A percentile compares a stretch with the other conserved stretches of the same genome.
Conservation (phyloP, 2,113 vertebrate genomes). For the Atherinomorus stipes region DNA sequence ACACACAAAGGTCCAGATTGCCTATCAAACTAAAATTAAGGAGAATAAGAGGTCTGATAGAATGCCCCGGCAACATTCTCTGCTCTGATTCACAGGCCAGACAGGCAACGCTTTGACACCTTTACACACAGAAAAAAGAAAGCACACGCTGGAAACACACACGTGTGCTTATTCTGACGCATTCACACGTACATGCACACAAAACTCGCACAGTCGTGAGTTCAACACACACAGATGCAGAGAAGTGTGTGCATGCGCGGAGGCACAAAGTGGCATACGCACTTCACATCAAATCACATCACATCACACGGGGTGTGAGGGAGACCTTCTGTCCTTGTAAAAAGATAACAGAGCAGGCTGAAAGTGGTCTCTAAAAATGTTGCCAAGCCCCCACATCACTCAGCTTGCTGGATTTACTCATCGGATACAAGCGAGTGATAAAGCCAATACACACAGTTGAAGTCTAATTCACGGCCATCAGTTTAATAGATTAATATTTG, state of each 20-base stretch:
- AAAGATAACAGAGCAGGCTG: constrained; percentile 53
- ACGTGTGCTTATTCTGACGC: not conserved
- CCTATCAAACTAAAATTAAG: constrained; percentile 75
- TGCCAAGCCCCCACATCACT: constrained; percentile 32
- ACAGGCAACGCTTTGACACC: constrained; percentile 72
- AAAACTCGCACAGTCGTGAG: not conserved
- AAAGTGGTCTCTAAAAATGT: constrained; percentile 63
- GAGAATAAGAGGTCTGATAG: constrained; percentile 72
- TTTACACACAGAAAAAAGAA: constrained; percentile 38
- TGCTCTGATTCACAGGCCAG: constrained; percentile 75
- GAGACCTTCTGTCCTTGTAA: constrained; percentile 76
- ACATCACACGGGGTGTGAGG: constrained; percentile 68
- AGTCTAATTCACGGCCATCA: constrained; percentile 15
- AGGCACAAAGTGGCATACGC: constrained; percentile 65
- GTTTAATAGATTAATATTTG: constrained; percentile 11
- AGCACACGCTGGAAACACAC: constrained; percentile 17
- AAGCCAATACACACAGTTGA: not conserved
- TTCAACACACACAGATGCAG: constrained; percentile 1
- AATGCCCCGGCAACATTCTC: constrained; percentile 67
- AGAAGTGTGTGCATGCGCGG: not conserved
- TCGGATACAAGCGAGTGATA: constrained; percentile 48
- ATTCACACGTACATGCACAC: constrained; percentile 9
- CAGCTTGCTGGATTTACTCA: constrained; percentile 20
- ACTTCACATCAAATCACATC: constrained; percentile 73
- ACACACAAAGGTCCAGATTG: constrained; percentile 68